Conservation (phyloP, 2,888 invertebrate genomes). For the Athalia rosae region DNA sequence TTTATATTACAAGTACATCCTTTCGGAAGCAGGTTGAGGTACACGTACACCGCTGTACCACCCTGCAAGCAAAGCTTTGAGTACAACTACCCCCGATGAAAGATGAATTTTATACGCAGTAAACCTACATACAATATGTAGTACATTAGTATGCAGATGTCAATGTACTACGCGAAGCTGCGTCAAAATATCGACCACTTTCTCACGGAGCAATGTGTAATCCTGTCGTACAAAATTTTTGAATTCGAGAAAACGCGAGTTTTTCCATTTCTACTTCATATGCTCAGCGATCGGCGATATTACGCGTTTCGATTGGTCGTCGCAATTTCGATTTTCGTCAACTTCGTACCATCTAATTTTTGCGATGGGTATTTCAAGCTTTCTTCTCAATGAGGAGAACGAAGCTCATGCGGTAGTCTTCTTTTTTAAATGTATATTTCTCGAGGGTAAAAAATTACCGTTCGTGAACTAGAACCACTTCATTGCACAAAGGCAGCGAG, state of each 20-base stretch:
- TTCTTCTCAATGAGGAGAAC: no score
- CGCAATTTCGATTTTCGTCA: no score
- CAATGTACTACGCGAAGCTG: background rate
- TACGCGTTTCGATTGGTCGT: no score
- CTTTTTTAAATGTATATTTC: no score
- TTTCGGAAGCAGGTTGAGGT: background rate
- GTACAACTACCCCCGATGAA: constrained; percentile 21
- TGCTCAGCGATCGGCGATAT: no score
- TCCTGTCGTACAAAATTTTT: background rate
- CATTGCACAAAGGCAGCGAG: no score
- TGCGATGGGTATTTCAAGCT: no score
- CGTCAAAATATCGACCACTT: constrained; percentile 6
- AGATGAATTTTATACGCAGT: constrained; percentile 29
- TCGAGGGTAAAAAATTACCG: no score
- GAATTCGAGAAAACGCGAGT: background rate
- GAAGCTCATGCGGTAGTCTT: no score
- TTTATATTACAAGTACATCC: constrained; percentile 42
- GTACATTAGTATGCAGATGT: background rate
- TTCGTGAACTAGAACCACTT: no score
- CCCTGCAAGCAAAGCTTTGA: constrained; percentile 33
- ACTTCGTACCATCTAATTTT: no score
- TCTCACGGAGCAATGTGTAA: background rate
- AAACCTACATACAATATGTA: constrained; percentile 1
- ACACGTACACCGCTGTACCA: background rate
- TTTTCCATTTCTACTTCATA: background rate